Percentiles rank a stretch among this genome's conserved stretches.
These are phyloP conservation scores for Hemicordylus capensis DNA, from an alignment of 2,113 vertebrate genomes.

Conservation along the genomic window DNA sequence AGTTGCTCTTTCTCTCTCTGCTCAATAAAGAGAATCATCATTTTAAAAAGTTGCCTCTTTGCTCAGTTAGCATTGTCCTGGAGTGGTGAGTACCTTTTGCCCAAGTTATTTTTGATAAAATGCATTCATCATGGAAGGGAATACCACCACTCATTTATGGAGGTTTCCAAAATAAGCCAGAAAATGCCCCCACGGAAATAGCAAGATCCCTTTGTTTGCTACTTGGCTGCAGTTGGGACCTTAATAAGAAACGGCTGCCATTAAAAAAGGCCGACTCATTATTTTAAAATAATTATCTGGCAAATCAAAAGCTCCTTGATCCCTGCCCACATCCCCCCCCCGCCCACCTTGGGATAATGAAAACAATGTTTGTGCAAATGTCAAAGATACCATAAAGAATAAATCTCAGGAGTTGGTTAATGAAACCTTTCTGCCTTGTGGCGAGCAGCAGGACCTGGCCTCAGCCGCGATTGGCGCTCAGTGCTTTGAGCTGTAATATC, in stretches of 20 bases:
- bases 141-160: no score
- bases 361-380: conserved; percentile 71
- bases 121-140: background rate
- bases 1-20: no score
- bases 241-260: no score
- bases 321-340: conserved; percentile 35
- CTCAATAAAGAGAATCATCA: no score
- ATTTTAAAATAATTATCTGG: conserved; percentile 46
- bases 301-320: conserved; percentile 44
- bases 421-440: conserved; percentile 73
- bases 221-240: conserved; percentile 16
- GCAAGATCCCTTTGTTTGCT: background rate
- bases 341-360: conserved; percentile 71
- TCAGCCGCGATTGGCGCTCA: conserved; percentile 44
- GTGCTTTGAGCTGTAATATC: conserved; percentile 66
- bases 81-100: no score
- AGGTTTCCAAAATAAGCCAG: background rate
- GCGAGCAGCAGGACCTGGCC: conserved; percentile 40
- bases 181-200: background rate
- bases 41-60: no score
- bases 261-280: conserved; percentile 46
- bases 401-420: conserved; percentile 73
- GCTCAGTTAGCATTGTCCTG: no score
- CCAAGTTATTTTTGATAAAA: no score
- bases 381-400: conserved; percentile 72